Percentiles rank a stretch among this genome's conserved stretches.
These are phyloP conservation scores for Chironomus tentans DNA, from an alignment of 2,888 invertebrate species.

Conservation along the genomic window DNA sequence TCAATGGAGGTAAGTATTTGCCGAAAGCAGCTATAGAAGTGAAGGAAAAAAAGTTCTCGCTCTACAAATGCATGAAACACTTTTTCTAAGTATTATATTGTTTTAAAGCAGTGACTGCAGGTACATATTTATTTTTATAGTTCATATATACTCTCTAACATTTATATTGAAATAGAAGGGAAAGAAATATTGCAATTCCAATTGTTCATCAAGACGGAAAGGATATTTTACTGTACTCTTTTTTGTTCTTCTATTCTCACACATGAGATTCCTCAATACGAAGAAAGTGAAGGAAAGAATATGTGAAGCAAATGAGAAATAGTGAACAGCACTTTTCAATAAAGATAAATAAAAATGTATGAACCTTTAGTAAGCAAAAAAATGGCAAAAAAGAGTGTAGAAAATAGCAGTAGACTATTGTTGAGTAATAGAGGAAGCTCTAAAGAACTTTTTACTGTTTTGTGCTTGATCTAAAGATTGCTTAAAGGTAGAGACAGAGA, in stretches of 20 bases:
- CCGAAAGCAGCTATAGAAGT: not conserved
- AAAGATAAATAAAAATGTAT: conserved; percentile 7
- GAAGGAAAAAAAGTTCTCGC: not conserved
- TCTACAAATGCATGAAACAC: not conserved
- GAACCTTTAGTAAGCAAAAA: not conserved
- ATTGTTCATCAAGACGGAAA: not conserved
- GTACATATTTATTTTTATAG: not conserved
- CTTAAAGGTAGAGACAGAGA: not conserved
- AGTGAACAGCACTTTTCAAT: conserved; percentile 12
- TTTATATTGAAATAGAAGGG: not conserved
- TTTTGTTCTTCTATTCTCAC: not conserved
- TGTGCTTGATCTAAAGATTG: not conserved
- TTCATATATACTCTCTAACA: not conserved
- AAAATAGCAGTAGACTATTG: too few relatives aligned
- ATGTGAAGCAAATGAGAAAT: not conserved
- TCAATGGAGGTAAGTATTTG: not conserved
- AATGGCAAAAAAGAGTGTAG: not conserved
- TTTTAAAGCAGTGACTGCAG: not conserved
- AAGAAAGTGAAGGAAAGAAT: not conserved
- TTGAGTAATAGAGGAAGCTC: too few relatives aligned
- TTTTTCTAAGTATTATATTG: not conserved
- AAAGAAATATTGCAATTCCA: not conserved
- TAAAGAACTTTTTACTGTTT: too few relatives aligned
- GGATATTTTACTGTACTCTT: not conserved
- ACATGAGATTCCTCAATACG: not conserved